phyloP scores from a whole-genome alignment of 1,140 invertebrate genomes.

The Leptonema lineaticorne region DNA sequence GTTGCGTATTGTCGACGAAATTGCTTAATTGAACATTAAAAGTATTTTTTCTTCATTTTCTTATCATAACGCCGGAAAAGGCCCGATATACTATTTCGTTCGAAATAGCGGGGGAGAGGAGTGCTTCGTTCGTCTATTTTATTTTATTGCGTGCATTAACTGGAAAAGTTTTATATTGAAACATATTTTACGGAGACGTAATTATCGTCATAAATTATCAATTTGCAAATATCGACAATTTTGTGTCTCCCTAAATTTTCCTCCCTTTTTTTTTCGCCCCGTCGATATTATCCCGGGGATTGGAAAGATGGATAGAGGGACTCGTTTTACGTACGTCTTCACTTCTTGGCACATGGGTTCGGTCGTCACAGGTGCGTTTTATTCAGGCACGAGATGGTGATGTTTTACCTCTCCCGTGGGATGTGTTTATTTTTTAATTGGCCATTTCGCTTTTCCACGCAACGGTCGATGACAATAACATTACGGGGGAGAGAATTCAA shows the following conservation, averaged over 20 bases:
- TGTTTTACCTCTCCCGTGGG: constrained; percentile 27
- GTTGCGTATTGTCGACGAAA: not conserved
- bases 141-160: too few species aligned
- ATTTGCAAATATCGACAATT: constrained; percentile 1
- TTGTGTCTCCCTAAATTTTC: not conserved
- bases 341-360: not conserved
- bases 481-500: constrained; percentile 2
- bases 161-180: too few species aligned
- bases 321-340: constrained; percentile 9
- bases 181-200: not conserved
- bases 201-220: constrained; percentile 5
- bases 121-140: too few species aligned
- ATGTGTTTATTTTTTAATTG: constrained; percentile 42
- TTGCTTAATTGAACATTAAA: too few species aligned
- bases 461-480: constrained; percentile 27
- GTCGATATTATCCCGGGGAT: constrained; percentile 16
- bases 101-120: too few species aligned
- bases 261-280: not conserved
- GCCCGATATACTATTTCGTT: too few species aligned
- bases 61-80: too few species aligned
- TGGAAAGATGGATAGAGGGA: constrained; percentile 1
- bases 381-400: not conserved
- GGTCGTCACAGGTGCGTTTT: constrained; percentile 20
- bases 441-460: constrained; percentile 26
- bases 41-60: too few species aligned